These are phyloP conservation scores for Nematopogon swammerdamellus DNA, from an alignment of 2,888 invertebrate genomes.

Conservation along the genomic window DNA sequence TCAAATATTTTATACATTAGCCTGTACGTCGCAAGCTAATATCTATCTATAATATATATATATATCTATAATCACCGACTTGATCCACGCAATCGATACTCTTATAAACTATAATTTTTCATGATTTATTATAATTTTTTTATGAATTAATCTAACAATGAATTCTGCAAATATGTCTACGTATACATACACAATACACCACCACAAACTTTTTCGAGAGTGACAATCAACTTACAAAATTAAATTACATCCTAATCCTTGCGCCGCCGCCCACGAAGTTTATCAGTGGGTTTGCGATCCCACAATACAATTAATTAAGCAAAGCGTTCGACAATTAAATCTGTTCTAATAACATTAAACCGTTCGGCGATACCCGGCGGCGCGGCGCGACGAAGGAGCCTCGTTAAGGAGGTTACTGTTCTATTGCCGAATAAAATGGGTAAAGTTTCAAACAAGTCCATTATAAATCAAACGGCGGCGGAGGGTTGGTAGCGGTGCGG, in stretches of 20 bases:
- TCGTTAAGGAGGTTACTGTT: conserved; percentile 48
- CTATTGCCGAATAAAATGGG: conserved; percentile 46
- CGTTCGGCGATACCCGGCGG: conserved; percentile 41
- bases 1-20: too few relatives aligned
- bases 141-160: too few relatives aligned
- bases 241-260: neutral
- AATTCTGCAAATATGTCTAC: too few relatives aligned
- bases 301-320: neutral
- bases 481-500: too few relatives aligned
- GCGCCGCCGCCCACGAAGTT: neutral
- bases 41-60: too few relatives aligned
- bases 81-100: too few relatives aligned
- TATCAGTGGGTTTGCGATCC: neutral
- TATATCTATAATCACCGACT: too few relatives aligned
- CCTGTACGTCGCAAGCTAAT: too few relatives aligned
- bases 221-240: neutral
- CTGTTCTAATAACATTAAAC: conserved; percentile 56
- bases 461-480: conserved; percentile 58
- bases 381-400: conserved; percentile 46
- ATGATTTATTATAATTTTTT: too few relatives aligned
- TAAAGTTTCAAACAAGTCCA: conserved; percentile 55
- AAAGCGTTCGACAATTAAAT: conserved; percentile 53
- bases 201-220: too few relatives aligned
- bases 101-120: too few relatives aligned
- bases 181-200: too few relatives aligned